phyloP scores from a whole-genome alignment of 92 coral and sea anemone species.

The Virgularia gustaviana region DNA sequence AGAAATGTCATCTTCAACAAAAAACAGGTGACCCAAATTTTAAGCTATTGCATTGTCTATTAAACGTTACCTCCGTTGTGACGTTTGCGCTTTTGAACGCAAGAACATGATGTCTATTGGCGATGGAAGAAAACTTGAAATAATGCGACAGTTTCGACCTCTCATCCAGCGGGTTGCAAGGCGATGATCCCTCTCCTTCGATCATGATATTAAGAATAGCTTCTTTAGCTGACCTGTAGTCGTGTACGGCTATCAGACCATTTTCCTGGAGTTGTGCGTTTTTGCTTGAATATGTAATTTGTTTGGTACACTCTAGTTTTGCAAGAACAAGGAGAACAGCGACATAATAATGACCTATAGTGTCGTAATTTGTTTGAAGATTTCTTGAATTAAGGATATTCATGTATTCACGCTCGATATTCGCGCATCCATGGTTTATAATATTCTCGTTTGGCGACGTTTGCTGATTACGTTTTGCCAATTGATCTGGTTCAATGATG shows the following conservation, averaged over 20 bases:
- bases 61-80: too few relatives aligned
- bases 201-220: conserved; percentile 60
- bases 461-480: too few relatives aligned
- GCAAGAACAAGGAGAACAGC: not conserved
- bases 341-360: not conserved
- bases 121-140: conserved; percentile 62
- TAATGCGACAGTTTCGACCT: conserved; percentile 63
- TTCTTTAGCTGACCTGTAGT: too few relatives aligned
- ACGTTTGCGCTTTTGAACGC: conserved; percentile 19
- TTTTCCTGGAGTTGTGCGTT: not conserved
- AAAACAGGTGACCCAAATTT: too few relatives aligned
- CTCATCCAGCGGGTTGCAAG: conserved; percentile 68
- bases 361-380: not conserved
- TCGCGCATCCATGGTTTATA: too few relatives aligned
- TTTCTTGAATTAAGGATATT: not conserved
- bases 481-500: not conserved
- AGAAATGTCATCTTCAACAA: too few relatives aligned
- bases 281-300: not conserved
- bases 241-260: too few relatives aligned
- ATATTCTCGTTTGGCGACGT: too few relatives aligned
- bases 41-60: too few relatives aligned
- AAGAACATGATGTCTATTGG: conserved; percentile 50
- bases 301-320: not conserved
- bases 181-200: conserved; percentile 75
- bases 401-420: too few relatives aligned